Base-by-base conservation (phyloP, 1,140 invertebrate genomes). In the Eumeta japonica region DNA sequence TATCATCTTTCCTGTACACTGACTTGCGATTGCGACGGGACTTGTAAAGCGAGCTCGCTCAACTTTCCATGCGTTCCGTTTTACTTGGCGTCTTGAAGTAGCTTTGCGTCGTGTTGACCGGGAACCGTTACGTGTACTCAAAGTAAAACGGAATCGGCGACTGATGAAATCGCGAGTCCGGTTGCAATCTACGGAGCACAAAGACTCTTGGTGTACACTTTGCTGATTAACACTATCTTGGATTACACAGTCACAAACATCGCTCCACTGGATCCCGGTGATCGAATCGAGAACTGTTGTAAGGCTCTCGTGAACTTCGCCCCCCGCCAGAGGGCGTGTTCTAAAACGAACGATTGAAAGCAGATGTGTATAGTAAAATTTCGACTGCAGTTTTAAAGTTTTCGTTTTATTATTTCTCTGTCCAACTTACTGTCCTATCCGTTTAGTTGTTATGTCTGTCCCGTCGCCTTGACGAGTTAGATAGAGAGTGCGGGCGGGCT, bases 121-220 rank as follows among this genome's bases (percentile, higher is more conserved):
- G n/a, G n/a, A n/a, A n/a, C n/a, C n/a, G n/a, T n/a, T n/a, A n/a
- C n/a, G 10, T 29, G 16, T 34, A 16, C 28, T 24, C 16, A 35
- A 16, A 48, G 42, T 50, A 33, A 48, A 50, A 49, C 45, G 46
- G 48, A 52, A 48, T 46, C 41, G 39, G 7, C 24, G n/a, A n/a
- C n/a, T n/a, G n/a, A n/a, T n/a, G 12, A 32, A 43, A 52, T 47
- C 44, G 50, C 62, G 60, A 67, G 64, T 73, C 68, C 68, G 66
- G 68, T 70, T 68, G 66, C 70, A 71, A 74, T 74, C 62, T 60
- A 67, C 65, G 63, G 68, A 75, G 71, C 72, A 75, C 72, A 63
- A 75, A 71, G 65, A 71, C 68, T 75, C 71, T 75, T 73, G 71
- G 74, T 75, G 74, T 75, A 77, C 71, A 75, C 71, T 68, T 60